Evolutionary conservation across 2,113 vertebrate species (phyloP).

Genomic region (Phylloscopus whistleri): DNA sequence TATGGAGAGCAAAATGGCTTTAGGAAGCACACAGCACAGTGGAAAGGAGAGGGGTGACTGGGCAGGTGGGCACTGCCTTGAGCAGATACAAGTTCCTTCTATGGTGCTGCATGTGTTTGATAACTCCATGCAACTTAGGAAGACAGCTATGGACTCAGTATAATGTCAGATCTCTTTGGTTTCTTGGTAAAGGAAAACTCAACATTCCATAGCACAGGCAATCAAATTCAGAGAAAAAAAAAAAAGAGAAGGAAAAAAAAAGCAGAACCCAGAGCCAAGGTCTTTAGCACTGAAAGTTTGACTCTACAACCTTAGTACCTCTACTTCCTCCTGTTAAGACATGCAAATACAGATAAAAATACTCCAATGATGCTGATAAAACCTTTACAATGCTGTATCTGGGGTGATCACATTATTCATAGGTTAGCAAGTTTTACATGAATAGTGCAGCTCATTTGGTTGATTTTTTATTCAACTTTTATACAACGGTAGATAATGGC

Average conservation of each 20-base stretch:
- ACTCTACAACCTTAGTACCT: not conserved
- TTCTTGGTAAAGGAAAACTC: not conserved
- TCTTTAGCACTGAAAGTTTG: not conserved
- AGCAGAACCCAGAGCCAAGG: not conserved
- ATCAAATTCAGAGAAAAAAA: not conserved
- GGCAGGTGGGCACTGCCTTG: not conserved
- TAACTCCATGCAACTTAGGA: not conserved
- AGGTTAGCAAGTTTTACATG: not conserved
- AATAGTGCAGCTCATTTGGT: slow-evolving; percentile 16
- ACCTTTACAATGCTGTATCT: not conserved
- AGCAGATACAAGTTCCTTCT: not conserved
- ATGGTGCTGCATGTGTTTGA: not conserved
- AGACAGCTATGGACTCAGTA: not conserved
- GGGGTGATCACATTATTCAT: slow-evolving; percentile 11
- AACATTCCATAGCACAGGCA: not conserved
- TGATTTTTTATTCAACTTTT: slow-evolving; percentile 52
- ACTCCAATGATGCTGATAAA: not conserved
- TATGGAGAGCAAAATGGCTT: not conserved
- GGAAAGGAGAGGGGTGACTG: not conserved
- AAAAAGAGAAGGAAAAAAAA: not conserved
- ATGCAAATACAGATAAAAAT: slow-evolving; percentile 20
- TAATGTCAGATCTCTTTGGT: not conserved
- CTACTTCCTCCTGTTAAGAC: not conserved
- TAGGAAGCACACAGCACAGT: not conserved
- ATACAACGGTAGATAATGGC: not conserved